A percentile compares a stretch with the other conserved stretches of the same genome.
phyloP scores from a whole-genome alignment of 2,888 invertebrate species.

The Athalia circularis region DNA sequence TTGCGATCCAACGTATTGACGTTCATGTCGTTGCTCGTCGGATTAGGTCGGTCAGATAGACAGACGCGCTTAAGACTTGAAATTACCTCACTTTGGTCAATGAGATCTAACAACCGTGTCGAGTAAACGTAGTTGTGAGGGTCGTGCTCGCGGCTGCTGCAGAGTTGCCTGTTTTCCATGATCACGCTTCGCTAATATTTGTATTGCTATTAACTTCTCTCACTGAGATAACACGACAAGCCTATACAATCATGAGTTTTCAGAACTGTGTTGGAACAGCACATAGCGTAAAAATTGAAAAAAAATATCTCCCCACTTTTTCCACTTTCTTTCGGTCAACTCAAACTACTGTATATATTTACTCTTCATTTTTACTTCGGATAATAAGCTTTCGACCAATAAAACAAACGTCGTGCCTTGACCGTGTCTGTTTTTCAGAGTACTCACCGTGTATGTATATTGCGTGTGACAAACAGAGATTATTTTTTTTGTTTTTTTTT shows the following conservation, averaged over 20 bases:
- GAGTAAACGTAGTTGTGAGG: not conserved
- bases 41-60: constrained; percentile 22
- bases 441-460: too few relatives aligned
- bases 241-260: constrained; percentile 1
- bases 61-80: not conserved
- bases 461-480: too few relatives aligned
- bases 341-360: not conserved
- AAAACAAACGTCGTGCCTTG: not conserved
- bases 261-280: constrained; percentile 7
- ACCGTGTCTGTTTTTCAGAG: too few relatives aligned
- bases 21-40: not conserved
- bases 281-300: constrained; percentile 9
- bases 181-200: constrained; percentile 31
- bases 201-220: constrained; percentile 27
- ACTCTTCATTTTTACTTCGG: not conserved
- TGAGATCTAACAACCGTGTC: not conserved
- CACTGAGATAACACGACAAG: constrained; percentile 25
- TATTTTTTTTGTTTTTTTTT: too few relatives aligned
- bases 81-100: constrained; percentile 14
- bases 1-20: not conserved
- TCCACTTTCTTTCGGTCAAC: constrained; percentile 19
- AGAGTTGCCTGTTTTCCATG: constrained; percentile 29
- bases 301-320: constrained; percentile 14
- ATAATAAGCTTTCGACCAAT: not conserved
- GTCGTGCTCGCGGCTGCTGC: not conserved